Evolutionary conservation across 2,113 vertebrate species (phyloP).

Genomic region (Vanacampus margaritifer): DNA sequence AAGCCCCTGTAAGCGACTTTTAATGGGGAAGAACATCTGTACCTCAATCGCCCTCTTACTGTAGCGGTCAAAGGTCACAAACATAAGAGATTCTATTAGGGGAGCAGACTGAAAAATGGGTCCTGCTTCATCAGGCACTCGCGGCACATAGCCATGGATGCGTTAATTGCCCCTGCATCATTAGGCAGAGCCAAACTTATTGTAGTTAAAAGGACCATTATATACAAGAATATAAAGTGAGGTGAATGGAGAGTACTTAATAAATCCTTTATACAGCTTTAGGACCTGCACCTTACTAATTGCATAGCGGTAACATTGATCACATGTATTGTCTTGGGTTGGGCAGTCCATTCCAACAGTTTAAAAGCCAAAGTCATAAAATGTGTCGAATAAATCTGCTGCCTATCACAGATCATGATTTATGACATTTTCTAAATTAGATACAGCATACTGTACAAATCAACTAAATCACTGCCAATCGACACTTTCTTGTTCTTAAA

Average conservation of each 20-base stretch:
- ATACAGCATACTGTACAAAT: no score
- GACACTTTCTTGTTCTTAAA: no score
- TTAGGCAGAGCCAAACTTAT: conserved; percentile 69
- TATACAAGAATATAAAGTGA: conserved; percentile 70
- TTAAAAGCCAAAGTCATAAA: neutral
- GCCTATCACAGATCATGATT: no score
- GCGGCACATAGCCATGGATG: conserved; percentile 67
- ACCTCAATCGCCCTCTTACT: conserved; percentile 63
- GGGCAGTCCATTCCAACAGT: no score
- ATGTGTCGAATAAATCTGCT: no score
- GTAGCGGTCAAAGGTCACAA: conserved; percentile 74
- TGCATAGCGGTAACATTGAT: conserved; percentile 24
- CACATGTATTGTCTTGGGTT: conserved; percentile 1
- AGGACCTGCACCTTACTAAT: conserved; percentile 56
- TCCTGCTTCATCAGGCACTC: conserved; percentile 62
- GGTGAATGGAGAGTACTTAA: conserved; percentile 48
- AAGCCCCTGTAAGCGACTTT: conserved; percentile 82
- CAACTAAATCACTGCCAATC: no score
- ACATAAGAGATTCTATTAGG: conserved; percentile 72
- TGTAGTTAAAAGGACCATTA: conserved; percentile 77
- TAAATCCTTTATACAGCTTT: conserved; percentile 42
- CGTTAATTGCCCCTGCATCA: conserved; percentile 59
- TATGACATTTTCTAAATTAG: no score
- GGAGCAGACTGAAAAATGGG: conserved; percentile 83
- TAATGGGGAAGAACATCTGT: conserved; percentile 77